Conservation (phyloP, 2,113 vertebrate genomes). For the Emydura subglobosa region DNA sequence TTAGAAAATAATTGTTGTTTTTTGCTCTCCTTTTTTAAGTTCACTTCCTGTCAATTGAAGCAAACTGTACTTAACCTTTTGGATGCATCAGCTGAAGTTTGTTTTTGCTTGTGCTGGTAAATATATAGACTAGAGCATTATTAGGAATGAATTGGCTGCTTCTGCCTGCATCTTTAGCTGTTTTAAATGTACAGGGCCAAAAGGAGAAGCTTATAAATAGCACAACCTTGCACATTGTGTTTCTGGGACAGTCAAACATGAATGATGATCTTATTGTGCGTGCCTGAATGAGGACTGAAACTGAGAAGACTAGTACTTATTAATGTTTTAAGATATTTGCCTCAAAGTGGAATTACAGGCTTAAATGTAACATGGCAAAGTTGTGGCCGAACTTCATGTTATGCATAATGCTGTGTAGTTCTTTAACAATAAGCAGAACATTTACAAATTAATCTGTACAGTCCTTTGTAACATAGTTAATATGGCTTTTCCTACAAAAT, state of each 20-base stretch:
- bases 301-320: background rate
- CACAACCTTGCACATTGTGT: background rate
- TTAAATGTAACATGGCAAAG: background rate
- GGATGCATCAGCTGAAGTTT: background rate
- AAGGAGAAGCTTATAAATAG: conserved; percentile 47
- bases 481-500: background rate
- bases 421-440: background rate
- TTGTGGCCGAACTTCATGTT: accelerated
- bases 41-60: background rate
- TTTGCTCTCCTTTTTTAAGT: background rate
- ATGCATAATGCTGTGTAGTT: background rate
- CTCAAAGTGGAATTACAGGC: background rate
- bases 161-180: background rate
- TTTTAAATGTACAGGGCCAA: background rate
- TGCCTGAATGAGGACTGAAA: background rate
- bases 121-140: background rate
- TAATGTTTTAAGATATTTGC: background rate
- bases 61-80: background rate
- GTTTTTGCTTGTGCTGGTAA: background rate
- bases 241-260: conserved; percentile 14
- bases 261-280: background rate
- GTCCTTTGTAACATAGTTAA: background rate
- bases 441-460: background rate
- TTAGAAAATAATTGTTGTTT: background rate
- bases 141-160: conserved; percentile 10